These are phyloP conservation scores for Drosophila falleni DNA, from an alignment of 2,888 invertebrate genomes.

Conservation along the genomic window DNA sequence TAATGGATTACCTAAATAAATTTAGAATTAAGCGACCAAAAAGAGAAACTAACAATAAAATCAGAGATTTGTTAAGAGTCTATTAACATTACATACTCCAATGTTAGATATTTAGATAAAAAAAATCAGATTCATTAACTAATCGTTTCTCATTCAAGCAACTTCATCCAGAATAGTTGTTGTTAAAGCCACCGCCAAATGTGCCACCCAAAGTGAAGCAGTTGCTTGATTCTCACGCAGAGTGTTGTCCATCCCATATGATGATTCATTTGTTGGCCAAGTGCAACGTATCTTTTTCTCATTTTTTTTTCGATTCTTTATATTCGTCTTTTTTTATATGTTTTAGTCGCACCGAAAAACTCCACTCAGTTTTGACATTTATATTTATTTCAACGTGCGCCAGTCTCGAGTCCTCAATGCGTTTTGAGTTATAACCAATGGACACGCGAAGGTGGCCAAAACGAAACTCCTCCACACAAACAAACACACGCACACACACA, in stretches of 20 bases:
- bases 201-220: constrained; percentile 54
- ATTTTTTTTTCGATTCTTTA: constrained; percentile 10
- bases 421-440: constrained; percentile 77
- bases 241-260: constrained; percentile 34
- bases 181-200: constrained; percentile 1
- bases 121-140: background rate
- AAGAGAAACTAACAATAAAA: background rate
- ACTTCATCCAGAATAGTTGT: background rate
- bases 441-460: constrained; percentile 78
- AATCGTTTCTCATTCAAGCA: constrained; percentile 11
- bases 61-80: background rate
- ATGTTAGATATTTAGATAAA: too few relatives aligned
- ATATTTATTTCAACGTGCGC: constrained; percentile 84
- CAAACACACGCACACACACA: constrained; percentile 37
- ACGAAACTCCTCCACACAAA: constrained; percentile 56
- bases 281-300: constrained; percentile 43
- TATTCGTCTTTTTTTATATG: constrained; percentile 33
- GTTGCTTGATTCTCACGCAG: constrained; percentile 59
- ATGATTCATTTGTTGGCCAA: constrained; percentile 65
- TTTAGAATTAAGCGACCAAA: too few relatives aligned
- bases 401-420: constrained; percentile 67
- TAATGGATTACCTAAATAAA: too few relatives aligned
- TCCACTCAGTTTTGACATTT: constrained; percentile 82
- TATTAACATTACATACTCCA: too few relatives aligned
- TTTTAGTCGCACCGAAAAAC: constrained; percentile 66